Evolutionary conservation across 1,140 invertebrate species (phyloP).

Genomic region (Eurytemora carolleeae): DNA sequence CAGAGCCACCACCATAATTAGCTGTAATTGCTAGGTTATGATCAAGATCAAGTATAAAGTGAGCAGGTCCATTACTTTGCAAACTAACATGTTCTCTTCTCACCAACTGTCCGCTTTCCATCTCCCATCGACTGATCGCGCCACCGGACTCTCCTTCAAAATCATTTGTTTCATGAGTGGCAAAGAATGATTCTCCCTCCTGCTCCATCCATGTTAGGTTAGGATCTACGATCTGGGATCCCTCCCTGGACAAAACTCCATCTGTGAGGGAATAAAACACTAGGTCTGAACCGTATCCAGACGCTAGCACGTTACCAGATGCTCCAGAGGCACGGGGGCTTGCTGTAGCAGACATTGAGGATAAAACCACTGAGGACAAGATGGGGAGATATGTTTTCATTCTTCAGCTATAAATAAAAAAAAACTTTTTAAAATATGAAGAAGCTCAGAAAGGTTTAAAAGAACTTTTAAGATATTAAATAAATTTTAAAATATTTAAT

Average conservation of each 20-base stretch:
- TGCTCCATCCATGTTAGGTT: background rate
- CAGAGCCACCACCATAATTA: background rate
- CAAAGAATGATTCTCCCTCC: background rate
- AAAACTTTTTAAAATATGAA: no score
- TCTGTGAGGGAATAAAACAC: background rate
- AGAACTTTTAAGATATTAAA: no score
- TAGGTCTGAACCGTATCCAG: background rate
- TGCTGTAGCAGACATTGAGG: no score
- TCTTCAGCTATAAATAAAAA: no score
- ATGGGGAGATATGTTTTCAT: no score
- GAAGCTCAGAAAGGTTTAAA: no score
- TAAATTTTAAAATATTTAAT: no score
- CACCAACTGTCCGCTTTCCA: background rate
- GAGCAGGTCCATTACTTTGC: background rate
- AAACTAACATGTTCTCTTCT: background rate
- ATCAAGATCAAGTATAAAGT: background rate
- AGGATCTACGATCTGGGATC: background rate
- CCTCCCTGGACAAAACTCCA: background rate
- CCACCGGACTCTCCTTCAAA: background rate
- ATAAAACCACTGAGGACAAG: no score
- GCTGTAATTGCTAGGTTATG: background rate
- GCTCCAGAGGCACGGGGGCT: no score
- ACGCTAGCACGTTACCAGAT: background rate
- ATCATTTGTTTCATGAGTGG: background rate
- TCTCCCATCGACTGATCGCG: background rate